These are phyloP conservation scores for Drosophila flavopinicola DNA, from an alignment of 2,888 invertebrate genomes.

Conservation along the genomic window DNA sequence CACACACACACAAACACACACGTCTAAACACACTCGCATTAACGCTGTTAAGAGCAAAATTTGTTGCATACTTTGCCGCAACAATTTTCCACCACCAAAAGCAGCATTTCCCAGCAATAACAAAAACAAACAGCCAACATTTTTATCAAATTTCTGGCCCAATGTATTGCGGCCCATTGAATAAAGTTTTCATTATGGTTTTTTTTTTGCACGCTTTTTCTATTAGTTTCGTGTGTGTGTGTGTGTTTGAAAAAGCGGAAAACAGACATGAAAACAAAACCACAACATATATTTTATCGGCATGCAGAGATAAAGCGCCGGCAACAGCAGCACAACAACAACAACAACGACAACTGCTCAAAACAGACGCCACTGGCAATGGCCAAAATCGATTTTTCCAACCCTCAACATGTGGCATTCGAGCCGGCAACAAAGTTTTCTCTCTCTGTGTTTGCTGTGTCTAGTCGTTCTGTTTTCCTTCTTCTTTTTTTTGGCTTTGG, in stretches of 20 bases:
- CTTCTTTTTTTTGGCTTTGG: slow-evolving; percentile 1
- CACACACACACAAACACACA: slow-evolving; percentile 19
- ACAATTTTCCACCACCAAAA: slow-evolving; percentile 28
- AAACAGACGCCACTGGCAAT: slow-evolving; percentile 36
- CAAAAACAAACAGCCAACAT: slow-evolving; percentile 21
- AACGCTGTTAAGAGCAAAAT: slow-evolving; percentile 57
- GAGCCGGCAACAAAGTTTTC: slow-evolving; percentile 11
- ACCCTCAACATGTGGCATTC: slow-evolving; percentile 57
- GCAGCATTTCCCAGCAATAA: slow-evolving; percentile 33
- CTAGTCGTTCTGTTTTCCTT: slow-evolving; percentile 20
- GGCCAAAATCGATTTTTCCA: slow-evolving; percentile 82
- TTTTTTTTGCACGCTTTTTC: slow-evolving; percentile 1
- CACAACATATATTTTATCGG: slow-evolving; percentile 51
- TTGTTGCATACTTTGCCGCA: slow-evolving; percentile 76
- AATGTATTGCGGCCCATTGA: slow-evolving; percentile 33
- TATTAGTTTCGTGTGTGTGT: slow-evolving; percentile 12
- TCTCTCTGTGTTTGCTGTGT: slow-evolving; percentile 15
- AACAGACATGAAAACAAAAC: slow-evolving; percentile 43
- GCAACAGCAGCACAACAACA: slow-evolving; percentile 42
- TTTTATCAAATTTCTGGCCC: slow-evolving; percentile 32
- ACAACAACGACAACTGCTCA: slow-evolving; percentile 27
- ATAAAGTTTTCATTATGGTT: slow-evolving; percentile 18
- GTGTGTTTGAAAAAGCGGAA: slow-evolving; percentile 1
- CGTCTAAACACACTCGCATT: slow-evolving; percentile 11
- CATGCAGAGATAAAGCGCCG: slow-evolving; percentile 61